A percentile compares a stretch with the other conserved stretches of the same genome.
These are phyloP conservation scores for Tubulanus polymorphus DNA, from an alignment of 2,888 invertebrate species.

Conservation along the genomic window DNA sequence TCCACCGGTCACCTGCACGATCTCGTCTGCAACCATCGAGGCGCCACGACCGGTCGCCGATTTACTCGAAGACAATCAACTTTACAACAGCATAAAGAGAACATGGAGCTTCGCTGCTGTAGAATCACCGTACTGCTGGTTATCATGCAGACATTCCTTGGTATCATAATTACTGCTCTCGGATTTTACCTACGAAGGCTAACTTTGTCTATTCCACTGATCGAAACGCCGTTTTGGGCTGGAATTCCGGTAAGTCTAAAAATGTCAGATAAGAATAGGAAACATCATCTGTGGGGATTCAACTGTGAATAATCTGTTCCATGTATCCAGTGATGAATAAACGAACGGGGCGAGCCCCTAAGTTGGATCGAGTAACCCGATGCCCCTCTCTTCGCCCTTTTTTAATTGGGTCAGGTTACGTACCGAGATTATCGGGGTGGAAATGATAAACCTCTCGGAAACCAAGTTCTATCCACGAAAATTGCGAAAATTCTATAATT, in stretches of 20 bases:
- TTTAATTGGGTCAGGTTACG: no score
- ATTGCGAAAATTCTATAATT: no score
- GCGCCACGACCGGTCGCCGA: slow-evolving; percentile 5
- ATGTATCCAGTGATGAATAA: no score
- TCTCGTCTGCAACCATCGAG: slow-evolving; percentile 6
- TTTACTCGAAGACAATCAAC: background rate
- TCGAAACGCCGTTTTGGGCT: slow-evolving; percentile 33
- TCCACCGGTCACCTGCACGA: slow-evolving; percentile 14
- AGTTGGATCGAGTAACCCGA: no score
- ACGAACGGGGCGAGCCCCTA: no score
- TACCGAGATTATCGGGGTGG: no score
- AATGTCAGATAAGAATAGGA: no score
- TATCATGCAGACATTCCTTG: slow-evolving; percentile 27
- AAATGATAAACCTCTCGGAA: no score
- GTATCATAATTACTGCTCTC: slow-evolving; percentile 26
- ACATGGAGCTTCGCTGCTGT: slow-evolving; percentile 24
- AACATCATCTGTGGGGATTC: no score
- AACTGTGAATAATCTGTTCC: no score
- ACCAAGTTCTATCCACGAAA: no score
- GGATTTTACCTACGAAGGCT: slow-evolving; percentile 29
- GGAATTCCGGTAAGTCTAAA: slow-evolving; percentile 35
- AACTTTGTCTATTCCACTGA: slow-evolving; percentile 22
- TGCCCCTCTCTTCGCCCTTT: no score
- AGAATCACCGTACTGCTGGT: slow-evolving; percentile 28
- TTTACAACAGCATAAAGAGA: slow-evolving; percentile 5